Percentiles rank a stretch among this genome's conserved stretches.
Evolutionary conservation across 2,113 vertebrate genomes (phyloP).

Genomic region (Xenus cinereus): DNA sequence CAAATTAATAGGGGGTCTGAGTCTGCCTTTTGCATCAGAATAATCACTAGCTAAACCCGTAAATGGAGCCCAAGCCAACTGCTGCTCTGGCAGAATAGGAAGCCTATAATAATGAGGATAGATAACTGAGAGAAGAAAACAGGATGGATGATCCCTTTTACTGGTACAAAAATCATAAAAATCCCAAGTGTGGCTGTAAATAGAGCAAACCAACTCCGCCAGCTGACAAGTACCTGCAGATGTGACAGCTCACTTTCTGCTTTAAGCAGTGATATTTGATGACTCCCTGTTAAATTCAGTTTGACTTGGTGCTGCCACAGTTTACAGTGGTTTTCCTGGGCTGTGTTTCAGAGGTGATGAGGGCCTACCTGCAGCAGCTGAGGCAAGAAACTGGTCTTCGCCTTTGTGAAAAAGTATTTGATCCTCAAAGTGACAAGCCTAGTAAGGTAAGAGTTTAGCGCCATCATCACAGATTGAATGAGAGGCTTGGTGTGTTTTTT

Average conservation of each 20-base stretch:
- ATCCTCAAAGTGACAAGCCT: conserved; percentile 96
- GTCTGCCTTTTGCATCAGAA: not conserved
- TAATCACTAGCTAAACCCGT: not conserved
- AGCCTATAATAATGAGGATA: not conserved
- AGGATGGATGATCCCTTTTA: not conserved
- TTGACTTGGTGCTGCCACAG: not conserved
- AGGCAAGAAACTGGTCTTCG: conserved; percentile 94
- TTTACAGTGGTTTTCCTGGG: not conserved
- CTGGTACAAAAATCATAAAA: not conserved
- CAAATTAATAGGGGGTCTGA: not conserved
- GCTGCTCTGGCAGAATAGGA: not conserved
- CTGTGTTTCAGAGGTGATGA: conserved; percentile 88
- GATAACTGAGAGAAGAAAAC: not conserved
- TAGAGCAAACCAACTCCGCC: not conserved
- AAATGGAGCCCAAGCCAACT: not conserved
- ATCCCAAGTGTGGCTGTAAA: not conserved
- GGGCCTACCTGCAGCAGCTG: conserved; percentile 94
- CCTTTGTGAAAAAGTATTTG: conserved; percentile 96
- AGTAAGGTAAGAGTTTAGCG: conserved; percentile 85
- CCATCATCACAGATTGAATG: not conserved
- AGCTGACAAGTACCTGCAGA: not conserved
- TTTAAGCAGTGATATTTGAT: not conserved
- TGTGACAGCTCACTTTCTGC: not conserved
- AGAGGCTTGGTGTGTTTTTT: not conserved
- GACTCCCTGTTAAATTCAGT: not conserved